These are phyloP conservation scores for Caenorhabditis drosophilae DNA, from an alignment of 2,888 invertebrate genomes.

Conservation along the genomic window DNA sequence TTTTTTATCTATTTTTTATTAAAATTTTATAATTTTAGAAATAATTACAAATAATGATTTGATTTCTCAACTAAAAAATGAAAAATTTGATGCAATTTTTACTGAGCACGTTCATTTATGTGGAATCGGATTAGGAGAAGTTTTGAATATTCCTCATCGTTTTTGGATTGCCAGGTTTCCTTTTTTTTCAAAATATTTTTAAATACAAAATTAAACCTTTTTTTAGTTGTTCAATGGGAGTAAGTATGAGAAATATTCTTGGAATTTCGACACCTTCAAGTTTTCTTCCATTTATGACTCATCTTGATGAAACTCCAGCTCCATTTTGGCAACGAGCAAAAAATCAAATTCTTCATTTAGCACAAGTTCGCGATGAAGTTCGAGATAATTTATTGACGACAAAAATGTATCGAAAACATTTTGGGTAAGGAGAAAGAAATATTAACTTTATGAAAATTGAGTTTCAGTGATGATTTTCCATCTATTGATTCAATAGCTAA, in stretches of 20 bases:
- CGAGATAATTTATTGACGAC: slow-evolving; percentile 12
- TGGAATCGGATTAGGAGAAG: slow-evolving; percentile 45
- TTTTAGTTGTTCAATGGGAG: slow-evolving; percentile 33
- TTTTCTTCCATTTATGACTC: slow-evolving; percentile 20
- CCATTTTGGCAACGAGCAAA: slow-evolving; percentile 21
- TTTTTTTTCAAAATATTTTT: background rate
- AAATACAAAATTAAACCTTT: background rate
- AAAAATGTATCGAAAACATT: slow-evolving; percentile 24
- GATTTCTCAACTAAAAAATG: slow-evolving; percentile 37
- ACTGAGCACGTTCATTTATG: slow-evolving; percentile 50
- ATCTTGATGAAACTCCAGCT: slow-evolving; percentile 21
- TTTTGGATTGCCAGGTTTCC: slow-evolving; percentile 56
- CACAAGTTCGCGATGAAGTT: slow-evolving; percentile 15
- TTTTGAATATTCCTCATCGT: slow-evolving; percentile 46
- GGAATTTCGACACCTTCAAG: slow-evolving; percentile 30
- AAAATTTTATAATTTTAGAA: slow-evolving; percentile 21
- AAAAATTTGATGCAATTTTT: slow-evolving; percentile 55
- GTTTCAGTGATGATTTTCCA: slow-evolving; percentile 48
- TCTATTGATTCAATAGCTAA: slow-evolving; percentile 34
- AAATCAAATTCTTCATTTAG: slow-evolving; percentile 12
- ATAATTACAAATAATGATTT: slow-evolving; percentile 32
- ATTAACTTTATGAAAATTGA: too few species aligned
- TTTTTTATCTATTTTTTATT: background rate
- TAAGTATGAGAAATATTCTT: slow-evolving; percentile 24
- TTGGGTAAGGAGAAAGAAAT: too few species aligned